These are phyloP conservation scores for Saguinus midas DNA, from an alignment of 2,113 vertebrate species.

Conservation along the genomic window DNA sequence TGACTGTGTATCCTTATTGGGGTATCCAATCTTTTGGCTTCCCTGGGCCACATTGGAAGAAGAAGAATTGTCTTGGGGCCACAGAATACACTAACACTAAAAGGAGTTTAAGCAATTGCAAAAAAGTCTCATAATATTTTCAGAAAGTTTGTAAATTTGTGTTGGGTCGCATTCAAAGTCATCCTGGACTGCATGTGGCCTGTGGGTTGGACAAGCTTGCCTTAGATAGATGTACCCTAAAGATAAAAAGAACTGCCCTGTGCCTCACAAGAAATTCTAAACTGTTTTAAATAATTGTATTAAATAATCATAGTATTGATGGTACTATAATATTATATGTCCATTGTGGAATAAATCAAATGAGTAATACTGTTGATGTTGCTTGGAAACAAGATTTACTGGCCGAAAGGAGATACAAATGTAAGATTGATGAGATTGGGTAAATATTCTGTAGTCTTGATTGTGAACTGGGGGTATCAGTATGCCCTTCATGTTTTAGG, in stretches of 20 bases:
- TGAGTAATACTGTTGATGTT: not conserved
- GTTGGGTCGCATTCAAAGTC: too few relatives aligned
- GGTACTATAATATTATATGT: not conserved
- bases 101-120: too few relatives aligned
- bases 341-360: not conserved
- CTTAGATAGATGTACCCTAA: not conserved
- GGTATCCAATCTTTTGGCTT: too few relatives aligned
- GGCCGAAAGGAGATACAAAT: not conserved
- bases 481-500: not conserved
- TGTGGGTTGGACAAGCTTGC: too few relatives aligned
- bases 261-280: not conserved
- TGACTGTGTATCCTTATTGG: not conserved
- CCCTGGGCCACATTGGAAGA: too few relatives aligned
- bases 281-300: not conserved
- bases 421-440: not conserved
- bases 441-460: not conserved
- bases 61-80: too few relatives aligned
- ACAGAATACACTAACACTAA: too few relatives aligned
- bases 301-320: not conserved
- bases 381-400: constrained; percentile 5
- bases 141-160: too few relatives aligned
- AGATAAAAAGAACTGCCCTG: not conserved
- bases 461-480: not conserved
- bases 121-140: too few relatives aligned
- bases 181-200: too few relatives aligned